A percentile compares a stretch with the other conserved stretches of the same genome.
Evolutionary conservation across 2,113 vertebrate species (phyloP).

Genomic region (Nothocercus julius): DNA sequence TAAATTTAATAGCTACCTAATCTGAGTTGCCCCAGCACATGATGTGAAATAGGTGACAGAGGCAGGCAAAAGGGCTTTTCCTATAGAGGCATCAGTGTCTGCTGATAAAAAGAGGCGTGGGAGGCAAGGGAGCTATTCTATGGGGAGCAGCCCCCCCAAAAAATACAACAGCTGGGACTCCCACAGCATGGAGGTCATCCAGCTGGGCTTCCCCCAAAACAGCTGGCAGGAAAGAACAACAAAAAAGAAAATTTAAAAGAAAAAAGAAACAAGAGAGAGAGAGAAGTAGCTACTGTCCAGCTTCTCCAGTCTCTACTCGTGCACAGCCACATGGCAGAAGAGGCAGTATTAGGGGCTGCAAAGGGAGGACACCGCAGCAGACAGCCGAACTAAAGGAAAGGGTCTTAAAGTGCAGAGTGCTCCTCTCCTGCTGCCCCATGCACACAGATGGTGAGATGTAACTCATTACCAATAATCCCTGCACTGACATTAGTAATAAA

Average conservation of each 20-base stretch:
- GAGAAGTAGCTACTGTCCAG: neutral
- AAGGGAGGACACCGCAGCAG: neutral
- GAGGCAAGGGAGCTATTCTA: neutral
- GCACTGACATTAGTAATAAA: neutral
- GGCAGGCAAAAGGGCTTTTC: constrained; percentile 1
- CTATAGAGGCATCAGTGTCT: neutral
- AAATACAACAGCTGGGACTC: neutral
- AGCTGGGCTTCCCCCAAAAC: neutral
- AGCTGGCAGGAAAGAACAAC: neutral
- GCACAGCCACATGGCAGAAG: neutral
- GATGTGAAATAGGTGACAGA: neutral
- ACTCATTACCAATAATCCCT: neutral
- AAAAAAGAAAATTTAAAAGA: too few species aligned
- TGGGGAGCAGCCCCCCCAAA: neutral
- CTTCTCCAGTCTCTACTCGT: neutral
- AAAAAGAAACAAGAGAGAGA: neutral
- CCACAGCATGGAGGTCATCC: fast-evolving
- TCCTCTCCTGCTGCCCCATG: neutral
- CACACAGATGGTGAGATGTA: neutral
- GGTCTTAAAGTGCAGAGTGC: neutral
- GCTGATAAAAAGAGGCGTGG: neutral
- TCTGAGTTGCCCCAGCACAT: constrained; percentile 29
- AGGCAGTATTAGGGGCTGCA: neutral
- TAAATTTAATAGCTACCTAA: neutral
- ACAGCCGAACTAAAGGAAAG: neutral